phyloP scores from a whole-genome alignment of 2,797 vertebrate genomes.

The Falco rusticolus region DNA sequence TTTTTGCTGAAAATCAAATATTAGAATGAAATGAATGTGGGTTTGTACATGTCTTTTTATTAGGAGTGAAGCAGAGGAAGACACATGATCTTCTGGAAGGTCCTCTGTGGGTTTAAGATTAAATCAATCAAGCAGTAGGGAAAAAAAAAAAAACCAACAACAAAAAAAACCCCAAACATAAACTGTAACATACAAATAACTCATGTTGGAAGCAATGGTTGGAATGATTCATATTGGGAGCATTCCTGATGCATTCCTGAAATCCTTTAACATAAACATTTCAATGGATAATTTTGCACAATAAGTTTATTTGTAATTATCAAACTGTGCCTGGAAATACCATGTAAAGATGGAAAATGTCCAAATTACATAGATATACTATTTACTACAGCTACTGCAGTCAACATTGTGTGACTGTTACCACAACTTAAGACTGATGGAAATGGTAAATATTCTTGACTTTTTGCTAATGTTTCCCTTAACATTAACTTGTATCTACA shows the following conservation, averaged over 20 bases:
- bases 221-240: neutral
- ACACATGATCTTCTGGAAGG: neutral
- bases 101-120: neutral
- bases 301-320: neutral
- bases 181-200: neutral
- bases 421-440: neutral
- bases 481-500: neutral
- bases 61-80: neutral
- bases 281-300: neutral
- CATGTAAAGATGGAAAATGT: neutral
- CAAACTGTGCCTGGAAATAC: neutral
- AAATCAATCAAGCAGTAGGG: neutral
- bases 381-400: neutral
- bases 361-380: neutral
- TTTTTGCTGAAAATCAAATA: slow-evolving; percentile 12
- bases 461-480: neutral
- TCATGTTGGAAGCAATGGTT: neutral
- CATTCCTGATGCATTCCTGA: neutral
- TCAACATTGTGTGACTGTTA: neutral
- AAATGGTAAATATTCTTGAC: neutral
- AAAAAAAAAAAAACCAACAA: neutral
- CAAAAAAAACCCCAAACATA: neutral
- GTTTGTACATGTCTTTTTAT: neutral
- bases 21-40: neutral
- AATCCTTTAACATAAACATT: neutral